Conservation (phyloP, 2,113 vertebrate species). For the Muscicapa adusta region DNA sequence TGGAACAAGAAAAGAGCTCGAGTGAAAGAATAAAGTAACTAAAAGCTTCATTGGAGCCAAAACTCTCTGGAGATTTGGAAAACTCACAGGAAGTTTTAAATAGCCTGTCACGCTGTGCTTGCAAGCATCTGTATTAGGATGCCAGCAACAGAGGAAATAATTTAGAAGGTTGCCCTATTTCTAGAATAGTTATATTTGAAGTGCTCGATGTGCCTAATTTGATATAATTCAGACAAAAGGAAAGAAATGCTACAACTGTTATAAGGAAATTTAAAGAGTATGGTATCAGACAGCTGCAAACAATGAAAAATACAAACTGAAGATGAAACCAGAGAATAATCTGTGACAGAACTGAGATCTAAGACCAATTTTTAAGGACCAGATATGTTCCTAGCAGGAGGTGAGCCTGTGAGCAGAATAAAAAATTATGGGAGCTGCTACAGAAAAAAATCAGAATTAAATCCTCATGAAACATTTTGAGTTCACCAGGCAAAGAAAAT, state of each 20-base stretch:
- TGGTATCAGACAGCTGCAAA: neutral
- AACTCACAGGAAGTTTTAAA: conserved; percentile 40
- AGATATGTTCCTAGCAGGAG: neutral
- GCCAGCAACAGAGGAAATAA: neutral
- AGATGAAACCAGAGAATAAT: neutral
- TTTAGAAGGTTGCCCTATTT: neutral
- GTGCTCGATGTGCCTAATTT: neutral
- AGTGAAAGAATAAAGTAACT: conserved; percentile 6
- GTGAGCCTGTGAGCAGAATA: neutral
- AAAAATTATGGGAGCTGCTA: neutral
- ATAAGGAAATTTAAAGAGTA: neutral
- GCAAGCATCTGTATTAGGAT: neutral
- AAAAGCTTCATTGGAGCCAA: conserved; percentile 3
- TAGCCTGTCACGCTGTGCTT: neutral
- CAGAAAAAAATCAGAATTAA: conserved; percentile 13
- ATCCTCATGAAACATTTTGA: neutral
- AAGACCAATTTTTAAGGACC: conserved; percentile 10
- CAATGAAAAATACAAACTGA: neutral
- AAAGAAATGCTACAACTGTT: neutral
- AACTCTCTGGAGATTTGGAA: conserved; percentile 4
- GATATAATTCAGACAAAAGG: neutral
- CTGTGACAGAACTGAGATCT: neutral
- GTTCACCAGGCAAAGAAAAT: conserved; percentile 3
- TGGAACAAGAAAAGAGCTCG: neutral
- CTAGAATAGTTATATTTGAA: neutral